phyloP scores from a whole-genome alignment of 2,888 invertebrate genomes.

The Meiosimyza decipiens region DNA sequence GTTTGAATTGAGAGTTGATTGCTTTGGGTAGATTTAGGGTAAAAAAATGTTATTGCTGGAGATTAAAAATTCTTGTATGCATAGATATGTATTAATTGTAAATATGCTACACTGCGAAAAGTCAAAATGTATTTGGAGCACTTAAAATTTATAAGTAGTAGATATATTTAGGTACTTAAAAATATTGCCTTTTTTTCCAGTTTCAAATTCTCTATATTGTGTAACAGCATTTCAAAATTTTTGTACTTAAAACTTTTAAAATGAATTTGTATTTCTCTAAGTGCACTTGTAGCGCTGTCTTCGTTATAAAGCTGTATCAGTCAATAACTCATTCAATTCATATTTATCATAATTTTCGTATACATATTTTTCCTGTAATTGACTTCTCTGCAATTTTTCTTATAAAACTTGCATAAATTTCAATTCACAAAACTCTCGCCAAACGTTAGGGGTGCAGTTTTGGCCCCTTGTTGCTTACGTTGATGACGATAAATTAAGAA shows the following conservation, averaged over 20 bases:
- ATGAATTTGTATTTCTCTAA: too few species aligned
- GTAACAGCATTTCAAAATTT: too few species aligned
- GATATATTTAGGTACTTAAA: too few species aligned
- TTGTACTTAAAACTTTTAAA: too few species aligned
- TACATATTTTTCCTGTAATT: slow-evolving; percentile 5
- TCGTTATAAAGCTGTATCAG: too few species aligned
- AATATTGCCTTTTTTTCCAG: too few species aligned
- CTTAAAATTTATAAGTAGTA: background rate
- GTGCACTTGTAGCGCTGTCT: too few species aligned
- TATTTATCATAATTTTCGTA: too few species aligned
- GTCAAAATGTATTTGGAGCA: background rate
- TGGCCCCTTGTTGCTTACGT: background rate
- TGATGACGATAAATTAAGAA: slow-evolving; percentile 62
- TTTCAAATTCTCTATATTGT: too few species aligned
- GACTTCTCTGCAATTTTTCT: slow-evolving; percentile 15
- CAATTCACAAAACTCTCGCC: slow-evolving; percentile 13
- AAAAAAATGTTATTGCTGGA: slow-evolving; percentile 21
- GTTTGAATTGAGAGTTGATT: slow-evolving; percentile 60
- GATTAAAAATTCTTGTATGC: background rate
- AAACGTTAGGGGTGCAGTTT: slow-evolving; percentile 2
- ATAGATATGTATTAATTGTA: too few species aligned
- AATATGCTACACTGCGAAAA: too few species aligned
- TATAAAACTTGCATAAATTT: slow-evolving; percentile 33
- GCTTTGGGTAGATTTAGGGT: background rate
- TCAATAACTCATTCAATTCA: too few species aligned